Evolutionary conservation across 2,797 vertebrate species (phyloP), one percentile per base, ranked within the genome.

Genomic region (Epinephelus awoara): DNA sequence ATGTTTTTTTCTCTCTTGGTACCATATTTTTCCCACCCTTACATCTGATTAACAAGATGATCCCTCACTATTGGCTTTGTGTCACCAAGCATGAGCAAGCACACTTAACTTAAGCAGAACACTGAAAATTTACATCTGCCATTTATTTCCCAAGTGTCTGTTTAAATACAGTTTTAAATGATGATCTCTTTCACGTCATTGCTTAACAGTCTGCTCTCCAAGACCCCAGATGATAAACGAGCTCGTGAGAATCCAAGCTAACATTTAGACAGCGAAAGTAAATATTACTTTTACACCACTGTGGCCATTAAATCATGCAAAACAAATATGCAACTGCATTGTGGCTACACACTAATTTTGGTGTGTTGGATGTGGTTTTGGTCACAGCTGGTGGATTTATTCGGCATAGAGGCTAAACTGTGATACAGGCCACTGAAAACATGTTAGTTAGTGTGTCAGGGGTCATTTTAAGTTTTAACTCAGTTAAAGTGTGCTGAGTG

Each of bases 231-330:
- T 50, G 34, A 65, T 47, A 42, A 57, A 77, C 18, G 40, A 71
- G 15, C 10, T 40, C 3, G 21, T 10, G 38, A 13, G 12, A 68
- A 25, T 56, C 17, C 5, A 63, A 50, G 21, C 10, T 23, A 56
- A 52, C 23, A 78, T 69, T 56, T 56, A 44, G 49, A 67, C 64
- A 42, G 46, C 58, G 3, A 42, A 10, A 71, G 58, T 52, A 79
- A 80, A 82, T 34, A 64, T 51, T 40, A 23, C 52, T 21, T 19
- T 58, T 3, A 54, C 4, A 21, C 46, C 27, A 38, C 15, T 40
- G 14, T 6, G 1, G 40, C 19, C 15, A 74, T n/a, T 51, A 29
- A n/a, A 76, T 78, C n/a, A 52, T 61, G 38, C 3, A 63, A 46
- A 77, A 47, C 21, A 63, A 52, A 63, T n/a, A 62, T 5, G 15